phyloP scores from a whole-genome alignment of 1,140 invertebrate genomes.

The Diplogasteroides magnus region DNA sequence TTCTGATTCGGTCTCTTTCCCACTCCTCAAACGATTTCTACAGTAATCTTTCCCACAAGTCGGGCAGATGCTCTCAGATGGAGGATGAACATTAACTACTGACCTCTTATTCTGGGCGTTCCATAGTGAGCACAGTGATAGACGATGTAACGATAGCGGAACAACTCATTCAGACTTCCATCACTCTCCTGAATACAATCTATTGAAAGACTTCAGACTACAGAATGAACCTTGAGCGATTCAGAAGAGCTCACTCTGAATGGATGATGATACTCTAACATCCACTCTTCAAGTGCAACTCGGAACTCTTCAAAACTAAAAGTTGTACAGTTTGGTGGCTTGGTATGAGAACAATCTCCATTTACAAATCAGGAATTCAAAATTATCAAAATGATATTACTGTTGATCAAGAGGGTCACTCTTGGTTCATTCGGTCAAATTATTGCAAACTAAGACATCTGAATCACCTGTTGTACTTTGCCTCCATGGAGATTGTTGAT shows the following conservation, averaged over 20 bases:
- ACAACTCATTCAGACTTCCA: slow-evolving; percentile 20
- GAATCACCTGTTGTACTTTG: neutral
- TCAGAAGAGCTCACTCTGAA: slow-evolving; percentile 49
- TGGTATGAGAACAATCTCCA: too few relatives aligned
- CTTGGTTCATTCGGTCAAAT: too few relatives aligned
- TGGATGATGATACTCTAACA: slow-evolving; percentile 35
- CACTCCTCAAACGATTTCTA: neutral
- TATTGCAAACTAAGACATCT: too few relatives aligned
- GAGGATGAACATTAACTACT: slow-evolving; percentile 4
- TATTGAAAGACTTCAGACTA: neutral
- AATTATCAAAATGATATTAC: too few relatives aligned
- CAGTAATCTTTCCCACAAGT: neutral
- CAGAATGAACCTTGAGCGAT: slow-evolving; percentile 10
- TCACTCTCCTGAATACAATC: slow-evolving; percentile 17
- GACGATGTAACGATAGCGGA: slow-evolving; percentile 47
- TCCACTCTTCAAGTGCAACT: slow-evolving; percentile 42
- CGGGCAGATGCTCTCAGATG: neutral
- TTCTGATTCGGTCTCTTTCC: neutral
- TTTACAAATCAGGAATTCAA: too few relatives aligned
- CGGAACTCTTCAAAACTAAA: slow-evolving; percentile 35
- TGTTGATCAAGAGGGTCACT: neutral
- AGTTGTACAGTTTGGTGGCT: too few relatives aligned
- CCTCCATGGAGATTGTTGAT: neutral
- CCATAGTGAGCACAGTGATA: slow-evolving; percentile 50
- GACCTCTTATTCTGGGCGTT: slow-evolving; percentile 42